Conservation (phyloP, 2,888 invertebrate genomes). For the Rhagium mordax region DNA sequence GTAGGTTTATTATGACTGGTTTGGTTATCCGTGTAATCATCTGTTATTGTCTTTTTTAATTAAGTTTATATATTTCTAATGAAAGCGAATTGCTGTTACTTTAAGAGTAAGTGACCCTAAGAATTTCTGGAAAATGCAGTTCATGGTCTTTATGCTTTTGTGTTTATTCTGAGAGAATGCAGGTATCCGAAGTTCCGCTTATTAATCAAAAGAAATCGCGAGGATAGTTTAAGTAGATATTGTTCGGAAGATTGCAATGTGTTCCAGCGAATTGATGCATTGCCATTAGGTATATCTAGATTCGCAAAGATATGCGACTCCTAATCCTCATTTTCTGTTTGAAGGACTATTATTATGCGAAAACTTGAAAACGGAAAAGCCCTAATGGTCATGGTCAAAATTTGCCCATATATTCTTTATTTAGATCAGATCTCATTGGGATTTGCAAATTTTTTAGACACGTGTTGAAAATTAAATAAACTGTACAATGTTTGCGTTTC, state of each 20-base stretch:
- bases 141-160: neutral
- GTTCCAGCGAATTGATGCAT: neutral
- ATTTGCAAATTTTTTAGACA: too few species aligned
- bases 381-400: too few species aligned
- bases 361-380: too few species aligned
- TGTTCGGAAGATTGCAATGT: constrained; percentile 2
- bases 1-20: neutral
- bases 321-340: too few species aligned
- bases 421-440: too few species aligned
- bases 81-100: neutral
- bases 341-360: too few species aligned
- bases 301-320: too few species aligned
- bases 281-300: neutral
- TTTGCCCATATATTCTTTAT: too few species aligned
- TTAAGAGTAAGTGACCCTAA: neutral
- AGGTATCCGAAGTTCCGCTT: neutral
- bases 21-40: neutral
- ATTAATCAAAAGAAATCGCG: neutral
- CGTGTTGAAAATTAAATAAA: too few species aligned
- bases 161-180: neutral
- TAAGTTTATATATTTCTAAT: neutral
- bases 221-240: neutral
- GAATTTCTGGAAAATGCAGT: neutral
- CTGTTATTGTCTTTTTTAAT: neutral
- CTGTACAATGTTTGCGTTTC: too few species aligned